Evolutionary conservation across 2,888 invertebrate genomes (phyloP).

Genomic region (Tetramorium bicarinatum): DNA sequence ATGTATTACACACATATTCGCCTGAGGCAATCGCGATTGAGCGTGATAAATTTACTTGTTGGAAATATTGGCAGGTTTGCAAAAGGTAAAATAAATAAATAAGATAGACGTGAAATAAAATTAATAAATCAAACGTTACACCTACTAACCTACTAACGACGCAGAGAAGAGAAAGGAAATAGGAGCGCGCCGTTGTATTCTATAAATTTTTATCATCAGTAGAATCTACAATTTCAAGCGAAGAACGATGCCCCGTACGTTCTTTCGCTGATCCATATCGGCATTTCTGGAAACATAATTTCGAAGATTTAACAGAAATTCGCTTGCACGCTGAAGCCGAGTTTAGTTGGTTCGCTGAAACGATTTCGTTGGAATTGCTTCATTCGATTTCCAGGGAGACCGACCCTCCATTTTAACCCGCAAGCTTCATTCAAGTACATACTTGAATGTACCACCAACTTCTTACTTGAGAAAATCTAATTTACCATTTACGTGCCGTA

Average conservation of each 20-base stretch:
- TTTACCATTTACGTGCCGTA: constrained; percentile 28
- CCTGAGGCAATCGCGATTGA: not conserved
- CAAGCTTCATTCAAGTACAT: constrained; percentile 18
- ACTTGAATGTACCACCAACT: constrained; percentile 18
- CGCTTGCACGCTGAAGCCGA: not conserved
- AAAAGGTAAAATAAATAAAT: not conserved
- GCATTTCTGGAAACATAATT: constrained; percentile 25
- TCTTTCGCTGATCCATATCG: constrained; percentile 6
- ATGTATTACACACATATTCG: constrained; percentile 1
- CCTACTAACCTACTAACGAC: too few species aligned
- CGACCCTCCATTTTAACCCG: constrained; percentile 22
- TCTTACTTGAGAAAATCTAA: constrained; percentile 38
- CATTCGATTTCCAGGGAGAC: constrained; percentile 37
- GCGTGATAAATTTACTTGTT: not conserved
- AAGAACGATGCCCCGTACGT: not conserved
- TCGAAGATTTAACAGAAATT: constrained; percentile 25
- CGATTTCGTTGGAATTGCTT: constrained; percentile 33
- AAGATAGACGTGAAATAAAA: not conserved
- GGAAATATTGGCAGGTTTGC: not conserved
- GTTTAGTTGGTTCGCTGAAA: constrained; percentile 22
- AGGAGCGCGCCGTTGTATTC: not conserved
- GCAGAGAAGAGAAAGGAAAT: too few species aligned
- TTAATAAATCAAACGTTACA: not conserved
- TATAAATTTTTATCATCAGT: not conserved
- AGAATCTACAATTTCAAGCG: not conserved